Base-by-base conservation (phyloP, 2,888 invertebrate species). In the Marasmarcha lunaedactyla region DNA sequence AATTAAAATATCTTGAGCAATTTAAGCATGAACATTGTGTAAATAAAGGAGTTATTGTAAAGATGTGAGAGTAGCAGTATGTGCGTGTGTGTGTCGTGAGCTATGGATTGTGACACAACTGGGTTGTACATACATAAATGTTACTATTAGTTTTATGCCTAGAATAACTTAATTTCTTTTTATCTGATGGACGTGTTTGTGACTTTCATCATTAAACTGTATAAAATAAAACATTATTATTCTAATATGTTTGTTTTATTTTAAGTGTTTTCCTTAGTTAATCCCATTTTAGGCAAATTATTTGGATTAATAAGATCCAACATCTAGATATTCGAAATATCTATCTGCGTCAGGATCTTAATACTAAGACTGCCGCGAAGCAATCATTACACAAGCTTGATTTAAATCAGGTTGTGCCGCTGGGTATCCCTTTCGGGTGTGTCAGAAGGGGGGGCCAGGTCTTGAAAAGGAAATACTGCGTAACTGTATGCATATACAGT, bases 181-280 rank as follows among this genome's bases (percentile, higher is more conserved):
- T 7, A 7, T 30, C 30, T n/a, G 30, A 30, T n/a, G 30, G 11
- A 20, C 3, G 4, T 20, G 2, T 30, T n/a, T 30, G 30, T 10
- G 30, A 30, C n/a, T 7, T 30, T 30, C 30, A 30, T 30, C 30
- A n/a, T 30, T n/a, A 30, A 30, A 30, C 2, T 30, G 30, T 11
- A 11, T 30, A 30, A 30, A 30, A 30, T 30, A 30, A 30, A 30
- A 30, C 30, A 30, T 30, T 30, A 30, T 30, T 30, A 30, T 30
- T 30, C 30, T 30, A 7, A 20, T 20, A 3, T 7, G 4, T 30
- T 9, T 7, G 11, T 30, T 30, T 30, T 30, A 30, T 30, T 30
- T 10, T 9, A 30, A 30, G n/a, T 30, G 11, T 25, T 25, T 25
- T n/a, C n/a, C n/a, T n/a, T n/a, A n/a, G n/a, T n/a, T n/a, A n/a